A percentile compares a stretch with the other conserved stretches of the same genome.
Evolutionary conservation across 1,140 invertebrate genomes (phyloP).

Genomic region (Dryas iulia): DNA sequence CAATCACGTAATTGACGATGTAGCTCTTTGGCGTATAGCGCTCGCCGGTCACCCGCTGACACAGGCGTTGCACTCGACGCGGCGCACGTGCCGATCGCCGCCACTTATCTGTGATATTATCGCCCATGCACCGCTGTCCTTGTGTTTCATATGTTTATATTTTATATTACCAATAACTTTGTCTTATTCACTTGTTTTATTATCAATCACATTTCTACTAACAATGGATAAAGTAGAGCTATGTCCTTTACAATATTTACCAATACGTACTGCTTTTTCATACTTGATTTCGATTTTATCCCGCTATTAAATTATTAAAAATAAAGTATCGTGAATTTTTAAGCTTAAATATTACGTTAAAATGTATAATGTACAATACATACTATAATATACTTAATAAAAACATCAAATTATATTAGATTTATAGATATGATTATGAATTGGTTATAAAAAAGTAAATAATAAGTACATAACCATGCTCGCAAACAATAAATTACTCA

Average conservation of each 20-base stretch:
- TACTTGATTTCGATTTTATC: not conserved
- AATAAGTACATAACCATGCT: too few species aligned
- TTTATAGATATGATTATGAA: too few species aligned
- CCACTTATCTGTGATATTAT: conserved; percentile 61
- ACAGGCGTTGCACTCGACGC: conserved; percentile 57
- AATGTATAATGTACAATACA: too few species aligned
- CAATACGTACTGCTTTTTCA: not conserved
- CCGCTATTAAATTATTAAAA: too few species aligned
- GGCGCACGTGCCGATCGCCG: conserved; percentile 69
- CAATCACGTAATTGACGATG: conserved; percentile 67
- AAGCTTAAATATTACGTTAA: too few species aligned
- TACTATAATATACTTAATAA: too few species aligned
- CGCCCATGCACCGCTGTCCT: conserved; percentile 43
- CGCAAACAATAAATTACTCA: too few species aligned
- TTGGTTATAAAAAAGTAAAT: too few species aligned
- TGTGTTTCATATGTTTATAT: conserved; percentile 21
- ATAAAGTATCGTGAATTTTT: too few species aligned
- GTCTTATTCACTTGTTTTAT: not conserved
- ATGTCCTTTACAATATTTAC: too few species aligned
- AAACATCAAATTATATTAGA: too few species aligned
- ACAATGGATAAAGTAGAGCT: too few species aligned
- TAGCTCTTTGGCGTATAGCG: conserved; percentile 50
- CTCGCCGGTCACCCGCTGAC: conserved; percentile 61
- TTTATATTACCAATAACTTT: not conserved
- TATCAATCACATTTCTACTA: not conserved